Evolutionary conservation across 2,888 invertebrate genomes (phyloP), one percentile per base, ranked within the genome.

Genomic region (Dynastes tityus): DNA sequence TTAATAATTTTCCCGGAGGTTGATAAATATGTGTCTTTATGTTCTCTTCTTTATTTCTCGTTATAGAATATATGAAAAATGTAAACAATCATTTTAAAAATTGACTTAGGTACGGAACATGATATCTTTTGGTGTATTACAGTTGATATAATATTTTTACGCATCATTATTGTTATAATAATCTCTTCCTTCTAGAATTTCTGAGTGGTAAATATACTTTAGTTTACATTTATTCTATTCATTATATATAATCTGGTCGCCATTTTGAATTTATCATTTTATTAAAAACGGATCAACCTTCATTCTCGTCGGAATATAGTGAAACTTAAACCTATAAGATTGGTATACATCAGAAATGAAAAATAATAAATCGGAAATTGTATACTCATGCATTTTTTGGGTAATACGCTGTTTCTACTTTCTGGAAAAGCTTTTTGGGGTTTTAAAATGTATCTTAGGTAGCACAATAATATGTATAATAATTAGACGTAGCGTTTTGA

Each of bases 11-110:
- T 11, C 11, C 0, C 45, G 45, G 45, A 32, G 2, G 8, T 73
- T 61, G 53, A 79, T 79, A 79, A 79, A 76, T 63, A 76, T 61
- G 67, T 61, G 67, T 68, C 32, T 74, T 29, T 73, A 51, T 32
- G 73, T 29, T 75, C 65, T 78, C 74, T 74, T 29, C 22, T 68
- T 68, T 29, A 29, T 64, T 58, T 22, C 8, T 76, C 61, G 49
- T 32, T 77, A 79, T 79, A 79, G 79, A 79, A 77, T 79, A 79
- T 79, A 79, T 79, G 79, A 67, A 77, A 79, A 74, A 74, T 77
- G 53, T 77, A 79, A 79, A 79, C 74, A 77, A 77, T 77, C 49
- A 68, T 70, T 49, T 79, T 79, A 79, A 77, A 58, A 79, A 79
- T 79, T 79, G 79, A 79, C 79, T 64, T 79, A 74, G 74, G 71